Evolutionary conservation across 2,888 invertebrate genomes (phyloP), one percentile per base, ranked within the genome.

Genomic region (Branchipolynoe longqiensis): DNA sequence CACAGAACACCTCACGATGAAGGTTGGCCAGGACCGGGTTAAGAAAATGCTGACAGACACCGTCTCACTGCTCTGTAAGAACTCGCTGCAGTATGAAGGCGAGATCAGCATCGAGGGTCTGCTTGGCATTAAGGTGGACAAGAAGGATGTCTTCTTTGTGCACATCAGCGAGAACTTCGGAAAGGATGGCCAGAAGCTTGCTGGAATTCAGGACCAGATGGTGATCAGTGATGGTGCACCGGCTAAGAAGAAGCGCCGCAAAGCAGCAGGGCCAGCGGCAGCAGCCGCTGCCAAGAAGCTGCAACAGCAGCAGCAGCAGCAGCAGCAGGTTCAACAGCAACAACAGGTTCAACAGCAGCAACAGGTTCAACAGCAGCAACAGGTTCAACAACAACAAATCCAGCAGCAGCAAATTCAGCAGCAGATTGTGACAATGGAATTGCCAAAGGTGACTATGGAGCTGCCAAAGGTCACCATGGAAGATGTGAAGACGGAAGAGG

Each of bases 131-230:
- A 78, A 78, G 25, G 78, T 78, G 48, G 78, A 78, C 78, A 78
- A 78, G 78, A 78, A 78, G 78, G 78, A 78, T 33, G 78, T 78
- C 41, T 78, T 78, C 78, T 78, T 78, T 54, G 78, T 78, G n/a
- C 78, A 78, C 48, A 78, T 78, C 78, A 78, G 78, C 31, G 78
- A 78, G 48, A 78, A 78, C 78, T 48, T 78, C 31, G 78, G 48
- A 8, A 78, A 78, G 78, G 78, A 78, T 33, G 78, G 41, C 12
- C 78, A 78, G 28, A 12, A 1, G 12, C 25, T 12, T 31, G 28
- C 31, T 18, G 22, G 12, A 31, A 25, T 12, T 12, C 78, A 78
- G 14, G 48, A 78, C 8, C 78, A 78, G 48, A 41, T 78, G 2
- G 25, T 48, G 18, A n/a, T 78, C 22, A 28, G 25, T 25, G 78